These are phyloP conservation scores for Rhimphoctona megacephalus DNA, from an alignment of 2,888 invertebrate genomes.

Conservation along the genomic window DNA sequence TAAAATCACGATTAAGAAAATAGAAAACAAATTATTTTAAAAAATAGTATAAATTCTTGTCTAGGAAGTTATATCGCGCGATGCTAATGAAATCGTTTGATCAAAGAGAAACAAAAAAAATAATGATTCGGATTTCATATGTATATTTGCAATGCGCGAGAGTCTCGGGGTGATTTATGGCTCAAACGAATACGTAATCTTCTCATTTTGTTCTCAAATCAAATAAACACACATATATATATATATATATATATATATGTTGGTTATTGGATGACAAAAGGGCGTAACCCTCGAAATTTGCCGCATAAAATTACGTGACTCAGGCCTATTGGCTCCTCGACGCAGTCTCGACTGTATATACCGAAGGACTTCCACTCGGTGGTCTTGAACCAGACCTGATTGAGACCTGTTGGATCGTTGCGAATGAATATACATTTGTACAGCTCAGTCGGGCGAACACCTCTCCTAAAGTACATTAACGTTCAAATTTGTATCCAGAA, in stretches of 20 bases:
- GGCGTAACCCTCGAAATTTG: background rate
- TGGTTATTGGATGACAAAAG: background rate
- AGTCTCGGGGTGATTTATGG: constrained; percentile 46
- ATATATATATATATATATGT: too few species aligned
- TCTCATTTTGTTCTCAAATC: constrained; percentile 54
- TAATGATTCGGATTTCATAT: constrained; percentile 27
- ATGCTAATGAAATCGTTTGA: constrained; percentile 21
- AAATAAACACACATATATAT: constrained; percentile 12
- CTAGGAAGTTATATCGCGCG: background rate
- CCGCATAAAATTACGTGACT: background rate
- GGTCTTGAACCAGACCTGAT: constrained; percentile 61
- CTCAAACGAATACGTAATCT: constrained; percentile 29
- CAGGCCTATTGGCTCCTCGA: background rate
- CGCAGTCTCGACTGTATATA: background rate
- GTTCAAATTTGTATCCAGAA: constrained; percentile 30
- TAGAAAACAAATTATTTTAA: constrained; percentile 1
- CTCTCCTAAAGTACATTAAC: constrained; percentile 44
- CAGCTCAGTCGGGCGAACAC: constrained; percentile 16
- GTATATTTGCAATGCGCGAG: constrained; percentile 33
- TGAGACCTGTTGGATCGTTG: constrained; percentile 53
- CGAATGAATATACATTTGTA: constrained; percentile 29
- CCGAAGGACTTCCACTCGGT: constrained; percentile 63
- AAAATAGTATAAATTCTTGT: background rate
- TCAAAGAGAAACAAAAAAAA: constrained; percentile 24
- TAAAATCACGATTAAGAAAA: background rate